Evolutionary conservation across 2,797 vertebrate species (phyloP), one percentile per base, ranked within the genome.

Genomic region (Acanthurus leucopareius): DNA sequence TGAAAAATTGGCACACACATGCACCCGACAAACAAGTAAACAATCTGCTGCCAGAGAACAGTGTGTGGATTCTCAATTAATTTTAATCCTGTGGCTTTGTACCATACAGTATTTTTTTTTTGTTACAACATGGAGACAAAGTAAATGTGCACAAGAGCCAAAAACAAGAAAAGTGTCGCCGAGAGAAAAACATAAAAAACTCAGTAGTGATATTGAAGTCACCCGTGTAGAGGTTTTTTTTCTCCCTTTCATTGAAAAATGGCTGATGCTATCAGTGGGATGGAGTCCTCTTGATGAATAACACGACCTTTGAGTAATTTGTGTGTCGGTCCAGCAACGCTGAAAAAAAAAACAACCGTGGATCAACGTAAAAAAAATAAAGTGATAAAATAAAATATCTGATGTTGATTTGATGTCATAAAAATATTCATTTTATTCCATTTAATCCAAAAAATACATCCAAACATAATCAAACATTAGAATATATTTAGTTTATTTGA

Each of bases 21-120:
- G 69, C 85, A 77, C 78, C 72, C 69, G 60, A 81, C 88, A 89
- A 92, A 90, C 86, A 91, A 86, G 92, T 89, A 91, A 93, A 90
- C 89, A 93, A 84, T 91, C 88, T 85, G 85, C 89, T 92, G 91
- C 89, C 92, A 91, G 86, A 85, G 86, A 92, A 88, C 87, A 87
- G 86, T 86, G 87, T 89, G 80, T 78, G 70, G 80, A 89, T 88
- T 90, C 89, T 87, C 91, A 92, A 92, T 93, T 92, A 91, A 89
- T 90, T 91, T 84, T 86, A 90, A 93, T 91, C 87, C 82, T 42
- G 85, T 84, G 83, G 87, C 77, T 90, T 91, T 88, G 78, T 81
- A 89, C 17, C 86, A 48, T 84, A 82, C 73, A 72, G 80, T 86
- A 62, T 84, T 86, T 71, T 73, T 73, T 75, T 69, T 57, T 64